Conservation (phyloP, 2,888 invertebrate species). For the Incurvaria masculella region DNA sequence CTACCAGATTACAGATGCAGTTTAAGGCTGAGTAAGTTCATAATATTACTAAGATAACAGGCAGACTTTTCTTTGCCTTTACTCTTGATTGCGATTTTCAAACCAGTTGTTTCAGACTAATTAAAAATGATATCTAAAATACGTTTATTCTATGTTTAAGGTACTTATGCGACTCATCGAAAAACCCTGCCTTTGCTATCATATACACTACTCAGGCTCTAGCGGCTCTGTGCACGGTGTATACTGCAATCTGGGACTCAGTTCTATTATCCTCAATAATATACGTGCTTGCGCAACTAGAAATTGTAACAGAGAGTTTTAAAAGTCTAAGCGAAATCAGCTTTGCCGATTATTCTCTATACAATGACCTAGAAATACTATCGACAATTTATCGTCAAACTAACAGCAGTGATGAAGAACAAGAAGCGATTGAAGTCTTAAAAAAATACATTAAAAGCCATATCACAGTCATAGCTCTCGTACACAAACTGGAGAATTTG, state of each 20-base stretch:
- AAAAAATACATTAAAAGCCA: neutral
- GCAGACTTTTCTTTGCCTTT: too few relatives aligned
- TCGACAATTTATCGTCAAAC: too few relatives aligned
- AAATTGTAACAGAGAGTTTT: neutral
- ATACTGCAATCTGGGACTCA: neutral
- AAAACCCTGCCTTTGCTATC: neutral
- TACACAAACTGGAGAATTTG: neutral
- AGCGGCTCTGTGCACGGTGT: neutral
- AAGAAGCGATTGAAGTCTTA: neutral
- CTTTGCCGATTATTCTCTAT: too few relatives aligned
- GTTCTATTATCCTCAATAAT: neutral
- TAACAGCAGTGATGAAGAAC: too few relatives aligned
- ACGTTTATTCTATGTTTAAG: neutral
- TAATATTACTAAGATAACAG: too few relatives aligned
- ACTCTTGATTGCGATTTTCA: too few relatives aligned
- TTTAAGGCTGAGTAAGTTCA: neutral
- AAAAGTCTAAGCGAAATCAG: neutral
- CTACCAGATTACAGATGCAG: neutral
- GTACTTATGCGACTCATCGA: neutral
- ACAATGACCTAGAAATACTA: too few relatives aligned
- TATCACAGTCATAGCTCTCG: neutral
- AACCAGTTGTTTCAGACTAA: too few relatives aligned
- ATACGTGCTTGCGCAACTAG: neutral
- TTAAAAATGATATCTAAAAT: too few relatives aligned
- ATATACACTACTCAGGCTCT: neutral